phyloP scores from a whole-genome alignment of 2,113 vertebrate genomes.

The Manacus vitellinus region DNA sequence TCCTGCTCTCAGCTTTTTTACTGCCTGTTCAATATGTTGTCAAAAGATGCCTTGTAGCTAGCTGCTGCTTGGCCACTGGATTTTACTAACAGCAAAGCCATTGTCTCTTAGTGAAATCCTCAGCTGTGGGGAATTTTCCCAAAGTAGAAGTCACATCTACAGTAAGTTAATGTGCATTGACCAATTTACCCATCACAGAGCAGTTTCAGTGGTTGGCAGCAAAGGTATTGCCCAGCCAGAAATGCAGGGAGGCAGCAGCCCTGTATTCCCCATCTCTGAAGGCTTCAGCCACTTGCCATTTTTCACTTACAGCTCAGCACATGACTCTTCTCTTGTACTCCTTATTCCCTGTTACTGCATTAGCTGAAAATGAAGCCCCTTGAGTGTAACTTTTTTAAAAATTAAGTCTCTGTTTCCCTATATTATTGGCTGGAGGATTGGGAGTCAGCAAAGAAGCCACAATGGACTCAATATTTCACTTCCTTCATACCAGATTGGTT shows the following conservation, averaged over 20 bases:
- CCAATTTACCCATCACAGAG: background rate
- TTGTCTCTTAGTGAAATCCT: background rate
- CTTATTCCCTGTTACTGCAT: background rate
- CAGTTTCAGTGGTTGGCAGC: fast-evolving
- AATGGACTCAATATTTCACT: background rate
- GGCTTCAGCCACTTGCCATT: background rate
- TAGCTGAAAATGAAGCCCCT: background rate
- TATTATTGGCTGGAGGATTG: background rate
- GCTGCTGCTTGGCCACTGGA: background rate
- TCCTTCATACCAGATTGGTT: background rate
- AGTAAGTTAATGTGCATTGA: background rate
- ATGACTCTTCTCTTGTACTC: background rate
- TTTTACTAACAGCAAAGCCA: background rate
- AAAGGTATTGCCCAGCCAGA: background rate
- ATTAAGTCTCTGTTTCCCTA: background rate
- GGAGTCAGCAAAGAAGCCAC: background rate
- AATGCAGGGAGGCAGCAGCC: background rate
- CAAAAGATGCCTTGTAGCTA: background rate
- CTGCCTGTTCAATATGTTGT: background rate
- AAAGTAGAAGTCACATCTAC: background rate
- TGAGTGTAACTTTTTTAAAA: background rate
- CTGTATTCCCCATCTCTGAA: background rate
- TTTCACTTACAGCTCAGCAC: background rate
- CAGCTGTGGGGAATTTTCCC: background rate
- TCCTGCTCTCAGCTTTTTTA: background rate